Percentiles rank a stretch among this genome's conserved stretches.
These are phyloP conservation scores for Callospermophilus lateralis DNA, from an alignment of 2,113 vertebrate genomes.

Conservation along the genomic window DNA sequence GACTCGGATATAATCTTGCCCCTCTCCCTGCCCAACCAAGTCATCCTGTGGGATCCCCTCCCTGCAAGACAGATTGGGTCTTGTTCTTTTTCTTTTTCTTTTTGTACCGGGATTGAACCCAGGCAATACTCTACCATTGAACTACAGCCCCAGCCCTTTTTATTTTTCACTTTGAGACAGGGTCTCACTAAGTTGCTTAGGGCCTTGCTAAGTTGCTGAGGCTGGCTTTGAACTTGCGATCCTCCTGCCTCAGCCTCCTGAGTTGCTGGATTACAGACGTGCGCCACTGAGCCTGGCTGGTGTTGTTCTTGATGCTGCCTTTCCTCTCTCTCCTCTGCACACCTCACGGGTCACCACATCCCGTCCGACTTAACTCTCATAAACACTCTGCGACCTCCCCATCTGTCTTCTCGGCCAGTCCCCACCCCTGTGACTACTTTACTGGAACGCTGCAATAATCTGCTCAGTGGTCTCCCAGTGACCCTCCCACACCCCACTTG, in stretches of 20 bases:
- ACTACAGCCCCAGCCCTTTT: no score
- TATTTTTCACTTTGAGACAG: no score
- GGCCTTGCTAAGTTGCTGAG: no score
- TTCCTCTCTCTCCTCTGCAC: neutral
- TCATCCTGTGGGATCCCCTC: neutral
- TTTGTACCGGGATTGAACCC: no score
- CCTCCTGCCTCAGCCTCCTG: no score
- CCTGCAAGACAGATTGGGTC: no score
- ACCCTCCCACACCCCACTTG: neutral
- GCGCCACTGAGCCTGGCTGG: no score
- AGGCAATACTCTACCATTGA: no score
- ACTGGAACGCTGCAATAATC: neutral
- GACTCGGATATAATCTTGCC: neutral
- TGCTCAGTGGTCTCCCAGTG: neutral
- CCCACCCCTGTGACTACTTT: neutral
- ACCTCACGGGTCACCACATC: neutral
- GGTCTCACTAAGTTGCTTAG: no score
- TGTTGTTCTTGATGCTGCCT: neutral
- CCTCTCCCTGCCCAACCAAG: neutral
- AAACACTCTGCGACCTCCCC: neutral
- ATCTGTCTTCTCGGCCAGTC: neutral
- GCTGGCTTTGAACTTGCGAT: no score
- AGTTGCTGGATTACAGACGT: no score
- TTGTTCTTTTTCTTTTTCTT: no score
- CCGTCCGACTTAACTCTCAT: neutral